These are phyloP conservation scores for Hydrocynus forskahlii DNA, from an alignment of 2,797 vertebrate species.

Conservation along the genomic window DNA sequence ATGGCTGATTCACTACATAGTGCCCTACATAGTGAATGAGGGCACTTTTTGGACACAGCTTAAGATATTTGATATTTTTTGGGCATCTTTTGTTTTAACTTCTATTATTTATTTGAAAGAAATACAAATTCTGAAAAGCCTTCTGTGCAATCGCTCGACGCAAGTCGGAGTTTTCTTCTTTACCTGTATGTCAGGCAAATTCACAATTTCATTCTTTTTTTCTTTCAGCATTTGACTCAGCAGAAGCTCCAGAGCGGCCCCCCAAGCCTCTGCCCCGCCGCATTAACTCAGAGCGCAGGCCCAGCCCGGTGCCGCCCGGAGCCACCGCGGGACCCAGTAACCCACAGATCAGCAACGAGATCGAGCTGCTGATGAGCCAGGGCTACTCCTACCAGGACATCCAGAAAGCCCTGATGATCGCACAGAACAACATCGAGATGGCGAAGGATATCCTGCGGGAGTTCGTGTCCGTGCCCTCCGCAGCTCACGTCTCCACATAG, in stretches of 20 bases:
- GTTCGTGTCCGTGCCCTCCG: conserved; percentile 93
- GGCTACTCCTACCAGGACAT: conserved; percentile 99
- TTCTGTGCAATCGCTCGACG: too few species aligned
- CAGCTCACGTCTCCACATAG: conserved; percentile 94
- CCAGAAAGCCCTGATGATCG: conserved; percentile 97
- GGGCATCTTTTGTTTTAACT: too few species aligned
- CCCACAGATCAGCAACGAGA: conserved; percentile 90
- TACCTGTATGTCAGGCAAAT: too few species aligned
- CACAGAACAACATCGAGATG: conserved; percentile 99
- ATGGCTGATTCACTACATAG: too few species aligned
- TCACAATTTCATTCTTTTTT: background rate
- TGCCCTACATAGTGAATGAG: too few species aligned
- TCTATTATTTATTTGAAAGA: too few species aligned
- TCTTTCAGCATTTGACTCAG: conserved; percentile 80
- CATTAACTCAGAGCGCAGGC: conserved; percentile 92
- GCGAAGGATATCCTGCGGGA: conserved; percentile 97
- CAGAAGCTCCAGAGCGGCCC: conserved; percentile 91
- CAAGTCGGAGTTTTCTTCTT: too few species aligned
- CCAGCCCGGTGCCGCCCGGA: conserved; percentile 70
- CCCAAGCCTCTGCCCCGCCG: conserved; percentile 93
- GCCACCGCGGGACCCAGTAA: conserved; percentile 58
- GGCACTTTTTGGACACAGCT: too few species aligned
- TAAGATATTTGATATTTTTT: too few species aligned
- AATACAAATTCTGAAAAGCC: too few species aligned
- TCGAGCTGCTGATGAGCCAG: conserved; percentile 94